Evolutionary conservation across 2,113 vertebrate species (phyloP), one percentile per base, ranked within the genome.

Genomic region (Damaliscus lunatus): DNA sequence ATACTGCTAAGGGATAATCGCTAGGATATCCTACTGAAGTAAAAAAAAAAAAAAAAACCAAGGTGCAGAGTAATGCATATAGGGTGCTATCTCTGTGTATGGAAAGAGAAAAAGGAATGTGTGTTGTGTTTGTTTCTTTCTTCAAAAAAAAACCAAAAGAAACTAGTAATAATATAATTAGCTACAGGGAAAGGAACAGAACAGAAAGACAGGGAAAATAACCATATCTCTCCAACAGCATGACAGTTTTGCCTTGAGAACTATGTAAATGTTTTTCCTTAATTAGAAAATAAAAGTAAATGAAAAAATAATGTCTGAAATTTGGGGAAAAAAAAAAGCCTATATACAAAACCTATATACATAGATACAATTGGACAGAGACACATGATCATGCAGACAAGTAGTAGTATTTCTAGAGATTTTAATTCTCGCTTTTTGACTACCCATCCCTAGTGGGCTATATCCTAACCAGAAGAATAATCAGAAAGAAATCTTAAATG

Each of bases 401-500:
- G 16, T 27, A 67, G 1, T 60, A 43, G 40, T 77, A 95, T 90
- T 78, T 97, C 48, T 83, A 93, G 33, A 91, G 9, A 85, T 71
- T 93, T 96, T 80, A 74, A 95, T 89, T 96, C n/a, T 86, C 43
- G 25, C 16, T 93, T 95, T 96, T 84, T 94, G 29, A 71, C 52
- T 94, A 60, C 15, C 29, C 6, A 83, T 60, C 77, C n/a, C 25
- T 53, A 91, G 25, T 57, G 17, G 64, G 7, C 50, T 87, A 96
- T 84, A 64, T 90, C 19, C 46, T 91, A 62, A 97, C 82, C 10
- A 67, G 48, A 97, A 95, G 88, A 94, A 92, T 93, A 53, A 78
- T 57, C 31, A 84, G 71, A 93, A 91, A 96, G 40, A 29, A 96
- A 95, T 87, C 48, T 97, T 84, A 95, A 48, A 88, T 5, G 97